Conservation (phyloP, 2,888 invertebrate species). For the Orthosia incerta region DNA sequence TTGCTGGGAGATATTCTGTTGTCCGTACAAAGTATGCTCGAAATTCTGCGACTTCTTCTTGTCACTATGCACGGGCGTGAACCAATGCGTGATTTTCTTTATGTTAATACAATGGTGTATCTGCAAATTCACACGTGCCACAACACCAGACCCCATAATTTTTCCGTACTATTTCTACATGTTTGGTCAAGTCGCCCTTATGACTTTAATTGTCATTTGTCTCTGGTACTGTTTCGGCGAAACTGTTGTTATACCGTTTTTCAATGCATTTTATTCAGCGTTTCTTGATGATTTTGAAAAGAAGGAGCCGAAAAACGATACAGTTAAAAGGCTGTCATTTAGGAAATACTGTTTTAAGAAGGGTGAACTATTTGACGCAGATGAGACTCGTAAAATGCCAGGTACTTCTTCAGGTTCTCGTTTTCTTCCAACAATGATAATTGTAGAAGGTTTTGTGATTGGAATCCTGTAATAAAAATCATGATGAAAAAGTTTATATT, state of each 20-base stretch:
- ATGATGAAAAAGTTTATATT: no score
- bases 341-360: conserved; percentile 49
- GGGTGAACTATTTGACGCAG: conserved; percentile 28
- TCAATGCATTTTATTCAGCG: conserved; percentile 8
- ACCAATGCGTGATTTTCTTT: conserved; percentile 10
- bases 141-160: background rate
- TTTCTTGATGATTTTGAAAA: background rate
- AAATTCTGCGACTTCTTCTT: background rate
- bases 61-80: background rate
- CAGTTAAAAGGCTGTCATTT: background rate
- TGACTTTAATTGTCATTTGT: background rate
- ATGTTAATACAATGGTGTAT: conserved; percentile 21
- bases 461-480: conserved; percentile 18
- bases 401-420: conserved; percentile 1
- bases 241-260: conserved; percentile 19
- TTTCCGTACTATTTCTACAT: conserved; percentile 47
- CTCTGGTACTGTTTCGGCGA: conserved; percentile 24
- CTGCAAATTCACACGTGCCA: conserved; percentile 19
- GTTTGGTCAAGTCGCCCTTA: conserved; percentile 2
- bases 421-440: conserved; percentile 12
- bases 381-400: no score
- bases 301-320: background rate
- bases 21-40: conserved; percentile 15
- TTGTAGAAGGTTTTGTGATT: conserved; percentile 26
- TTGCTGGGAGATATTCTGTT: conserved; percentile 40